Evolutionary conservation across 2,113 vertebrate species (phyloP), one percentile per base, ranked within the genome.

Genomic region (Hypanus sabinus): DNA sequence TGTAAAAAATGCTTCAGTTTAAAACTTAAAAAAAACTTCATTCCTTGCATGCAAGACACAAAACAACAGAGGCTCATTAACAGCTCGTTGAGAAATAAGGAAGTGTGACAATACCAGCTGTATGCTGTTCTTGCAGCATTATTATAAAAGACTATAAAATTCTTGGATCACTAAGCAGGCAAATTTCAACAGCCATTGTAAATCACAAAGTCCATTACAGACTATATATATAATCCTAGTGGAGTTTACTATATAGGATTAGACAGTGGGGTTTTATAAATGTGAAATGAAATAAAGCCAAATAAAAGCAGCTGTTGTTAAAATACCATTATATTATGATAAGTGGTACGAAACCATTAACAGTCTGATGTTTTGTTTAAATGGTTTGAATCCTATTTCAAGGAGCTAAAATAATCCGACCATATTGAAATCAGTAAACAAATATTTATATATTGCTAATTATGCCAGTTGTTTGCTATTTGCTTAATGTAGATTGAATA

Each of bases 101-200:
- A 71, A 73, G 91, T 93, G 91, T 73, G 91, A 93, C 91, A 46
- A 93, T 93, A 93, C 68, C 91, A 73, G 91, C 65, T 73, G 91
- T 93, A 73, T 73, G 68, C 36, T 93, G 91, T 93, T 93, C 73
- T 93, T 93, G 38, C 90, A 71, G 90, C 68, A 93, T 93, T 73
- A 93, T 93, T 93, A 93, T 93, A 73, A 73, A 73, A 93, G 91
- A 93, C 91, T 73, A 93, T 93, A 93, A 93, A 93, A 93, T 93
- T 93, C 68, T 93, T 93, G 91, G 91, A 93, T 93, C 91, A 93
- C 91, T 46, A 75, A 93, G 91, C 91, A 93, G 91, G 68, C 91
- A 73, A 55, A 93, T 93, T 93, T 73, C 38, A 93, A 93, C 91
- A 93, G 91, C 91, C 38, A 93, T 93, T 93, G 70, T 93, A 93